Evolutionary conservation across 2,113 vertebrate genomes (phyloP).

Genomic region (Labeo catla): DNA sequence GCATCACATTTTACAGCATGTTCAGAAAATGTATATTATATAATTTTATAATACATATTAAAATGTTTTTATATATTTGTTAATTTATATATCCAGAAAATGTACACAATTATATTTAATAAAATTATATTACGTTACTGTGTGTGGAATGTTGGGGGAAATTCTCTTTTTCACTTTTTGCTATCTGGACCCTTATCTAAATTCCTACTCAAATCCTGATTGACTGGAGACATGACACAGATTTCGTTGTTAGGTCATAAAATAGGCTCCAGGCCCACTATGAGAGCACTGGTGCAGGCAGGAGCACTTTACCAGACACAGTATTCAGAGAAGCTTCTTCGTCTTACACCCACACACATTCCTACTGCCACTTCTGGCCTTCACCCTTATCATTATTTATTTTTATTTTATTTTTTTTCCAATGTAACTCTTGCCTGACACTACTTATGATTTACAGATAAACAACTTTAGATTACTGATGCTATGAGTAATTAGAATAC

Average conservation of each 20-base stretch:
- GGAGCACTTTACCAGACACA: slow-evolving; percentile 36
- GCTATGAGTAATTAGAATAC: not conserved
- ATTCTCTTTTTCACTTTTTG: not conserved
- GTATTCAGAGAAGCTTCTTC: not conserved
- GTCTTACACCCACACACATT: slow-evolving; percentile 39
- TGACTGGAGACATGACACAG: slow-evolving; percentile 31
- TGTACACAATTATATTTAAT: not conserved
- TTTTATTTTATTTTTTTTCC: not conserved
- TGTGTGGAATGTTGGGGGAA: not conserved
- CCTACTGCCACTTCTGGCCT: slow-evolving; percentile 6
- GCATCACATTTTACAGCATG: not conserved
- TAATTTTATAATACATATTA: not conserved
- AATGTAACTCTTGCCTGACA: not conserved
- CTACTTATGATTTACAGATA: not conserved
- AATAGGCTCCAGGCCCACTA: slow-evolving; percentile 24
- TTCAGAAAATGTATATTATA: not conserved
- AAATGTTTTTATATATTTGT: not conserved
- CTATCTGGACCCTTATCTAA: not conserved
- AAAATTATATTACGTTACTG: not conserved
- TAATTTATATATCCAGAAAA: not conserved
- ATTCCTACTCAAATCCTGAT: slow-evolving; percentile 39
- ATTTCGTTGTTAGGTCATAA: slow-evolving; percentile 3
- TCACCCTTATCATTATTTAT: not conserved
- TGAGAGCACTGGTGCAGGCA: slow-evolving; percentile 24
- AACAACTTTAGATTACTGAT: not conserved